A percentile compares a stretch with the other conserved stretches of the same genome.
Conservation (phyloP, 2,888 invertebrate species). For the Microctonus aethiopoides region DNA sequence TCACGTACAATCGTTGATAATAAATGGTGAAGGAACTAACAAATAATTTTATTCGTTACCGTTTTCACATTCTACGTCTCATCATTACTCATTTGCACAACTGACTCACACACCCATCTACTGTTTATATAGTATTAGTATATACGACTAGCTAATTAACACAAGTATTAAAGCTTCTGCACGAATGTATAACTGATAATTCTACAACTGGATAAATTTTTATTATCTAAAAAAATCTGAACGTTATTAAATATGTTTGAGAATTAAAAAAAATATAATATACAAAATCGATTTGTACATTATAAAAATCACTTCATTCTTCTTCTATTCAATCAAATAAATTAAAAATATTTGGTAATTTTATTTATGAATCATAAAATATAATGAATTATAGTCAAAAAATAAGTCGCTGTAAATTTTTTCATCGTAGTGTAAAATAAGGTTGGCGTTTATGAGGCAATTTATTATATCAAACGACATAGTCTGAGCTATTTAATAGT, state of each 20-base stretch:
- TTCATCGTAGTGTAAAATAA: conserved; percentile 17
- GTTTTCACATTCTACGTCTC: conserved; percentile 38
- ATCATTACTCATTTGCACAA: conserved; percentile 49
- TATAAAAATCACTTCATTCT: too few relatives aligned
- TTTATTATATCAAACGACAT: not conserved
- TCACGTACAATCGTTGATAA: not conserved
- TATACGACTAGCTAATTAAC: not conserved
- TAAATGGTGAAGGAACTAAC: not conserved
- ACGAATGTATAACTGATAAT: not conserved
- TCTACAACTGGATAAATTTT: not conserved
- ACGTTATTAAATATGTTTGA: not conserved
- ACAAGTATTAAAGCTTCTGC: not conserved
- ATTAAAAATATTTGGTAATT: not conserved
- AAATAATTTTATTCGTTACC: not conserved
- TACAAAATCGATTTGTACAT: too few relatives aligned
- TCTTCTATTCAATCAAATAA: not conserved
- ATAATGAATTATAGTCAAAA: not conserved
- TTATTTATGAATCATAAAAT: not conserved
- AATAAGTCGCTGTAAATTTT: conserved; percentile 12
- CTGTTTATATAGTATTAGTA: not conserved
- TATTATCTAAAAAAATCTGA: not conserved
- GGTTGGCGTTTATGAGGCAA: conserved; percentile 1
- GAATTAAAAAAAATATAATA: not conserved
- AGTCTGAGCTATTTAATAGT: not conserved
- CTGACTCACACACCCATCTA: conserved; percentile 50